phyloP scores from a whole-genome alignment of 1,140 invertebrate species.

The Drosophila kanapiae region DNA sequence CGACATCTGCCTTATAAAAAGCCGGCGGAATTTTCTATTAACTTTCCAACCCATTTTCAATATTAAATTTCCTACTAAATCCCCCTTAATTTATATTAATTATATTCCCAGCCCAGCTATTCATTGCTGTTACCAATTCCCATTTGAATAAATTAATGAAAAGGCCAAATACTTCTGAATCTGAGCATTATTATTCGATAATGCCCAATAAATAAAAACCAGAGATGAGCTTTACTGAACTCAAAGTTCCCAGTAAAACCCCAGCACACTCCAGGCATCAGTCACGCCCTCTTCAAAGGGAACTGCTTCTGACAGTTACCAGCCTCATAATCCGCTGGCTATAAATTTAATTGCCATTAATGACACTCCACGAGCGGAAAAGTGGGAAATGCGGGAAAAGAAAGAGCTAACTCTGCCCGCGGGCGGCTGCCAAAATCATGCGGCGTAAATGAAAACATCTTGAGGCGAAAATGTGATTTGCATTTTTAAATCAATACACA shows the following conservation, averaged over 20 bases:
- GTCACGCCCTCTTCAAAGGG: constrained; percentile 28
- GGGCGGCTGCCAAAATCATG: constrained; percentile 56
- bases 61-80: not conserved
- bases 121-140: not conserved
- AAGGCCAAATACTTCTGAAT: not conserved
- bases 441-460: constrained; percentile 77
- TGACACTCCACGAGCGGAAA: constrained; percentile 60
- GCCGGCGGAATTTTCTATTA: not conserved
- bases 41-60: not conserved
- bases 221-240: not conserved
- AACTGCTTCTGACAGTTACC: constrained; percentile 73
- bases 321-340: constrained; percentile 74
- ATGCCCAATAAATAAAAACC: constrained; percentile 6
- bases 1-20: no score
- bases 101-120: not conserved
- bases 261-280: constrained; percentile 24
- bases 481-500: constrained; percentile 81
- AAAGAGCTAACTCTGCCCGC: constrained; percentile 1
- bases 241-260: not conserved
- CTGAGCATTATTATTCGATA: not conserved
- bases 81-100: not conserved
- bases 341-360: constrained; percentile 83
- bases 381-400: constrained; percentile 25
- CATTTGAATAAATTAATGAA: not conserved
- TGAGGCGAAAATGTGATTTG: constrained; percentile 76